Evolutionary conservation across 2,888 invertebrate species (phyloP), one percentile per base, ranked within the genome.

Genomic region (Andrena bucephala): DNA sequence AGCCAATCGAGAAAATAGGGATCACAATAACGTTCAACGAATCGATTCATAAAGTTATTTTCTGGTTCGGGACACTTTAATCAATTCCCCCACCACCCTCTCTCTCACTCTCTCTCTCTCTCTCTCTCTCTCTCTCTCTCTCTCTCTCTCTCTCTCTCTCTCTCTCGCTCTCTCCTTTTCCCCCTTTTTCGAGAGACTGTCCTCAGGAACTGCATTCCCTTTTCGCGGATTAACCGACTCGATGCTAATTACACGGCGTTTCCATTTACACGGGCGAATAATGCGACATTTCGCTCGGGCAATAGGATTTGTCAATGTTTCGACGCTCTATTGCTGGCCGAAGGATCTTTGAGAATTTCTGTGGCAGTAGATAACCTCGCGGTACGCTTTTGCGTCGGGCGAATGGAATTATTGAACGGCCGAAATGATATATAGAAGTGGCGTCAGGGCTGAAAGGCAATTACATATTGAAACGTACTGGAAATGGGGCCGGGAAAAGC

Each of bases 401-500:
- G 66, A 81, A 84, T 81, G 20, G 74, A 84, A 81, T 86, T 84
- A 81, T 86, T 71, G 84, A 84, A 70, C 73, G 60, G 57, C 20
- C 48, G n/a, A 80, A 83, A 63, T 66, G 74, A 68, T 42, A 60
- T 60, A 42, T 60, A 67, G 72, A 78, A 85, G 62, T 66, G 72
- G 70, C 52, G 48, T 59, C 57, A 52, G 73, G 59, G 62, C 36
- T 82, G 71, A 85, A 78, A 73, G 59, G 63, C 67, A 60, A 66
- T 85, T 75, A 74, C 52, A 54, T 59, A 72, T 76, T 75, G 71
- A 80, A 81, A 75, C 50, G 42, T 65, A 63, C 24, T 33, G 62
- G 63, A 63, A 81, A 77, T 27, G 52, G 65, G 78, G 65, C 62
- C 74, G 67, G 10, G 69, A 59, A 79, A 33, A 70, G 27, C 57